These are phyloP conservation scores for Gadopsis bispinosus DNA, from an alignment of 2,797 vertebrate species.

Conservation along the genomic window DNA sequence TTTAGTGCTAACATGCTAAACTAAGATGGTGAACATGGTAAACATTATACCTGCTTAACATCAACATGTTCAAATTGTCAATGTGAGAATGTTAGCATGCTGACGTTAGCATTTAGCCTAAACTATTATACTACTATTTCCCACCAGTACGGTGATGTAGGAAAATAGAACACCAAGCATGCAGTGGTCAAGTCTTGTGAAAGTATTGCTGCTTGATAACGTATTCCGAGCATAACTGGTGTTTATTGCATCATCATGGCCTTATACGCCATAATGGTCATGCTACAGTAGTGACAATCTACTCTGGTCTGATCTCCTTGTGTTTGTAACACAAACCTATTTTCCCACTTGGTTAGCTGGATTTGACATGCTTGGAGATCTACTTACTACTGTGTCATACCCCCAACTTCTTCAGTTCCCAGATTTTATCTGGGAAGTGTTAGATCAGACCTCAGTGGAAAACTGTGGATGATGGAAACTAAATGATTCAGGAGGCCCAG, in stretches of 20 bases:
- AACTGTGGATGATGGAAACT: conserved; percentile 29
- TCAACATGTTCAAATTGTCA: too few relatives aligned
- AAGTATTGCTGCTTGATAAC: not conserved
- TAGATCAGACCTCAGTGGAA: conserved; percentile 1
- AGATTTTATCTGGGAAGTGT: not conserved
- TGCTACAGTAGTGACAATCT: not conserved
- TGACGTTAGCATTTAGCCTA: not conserved
- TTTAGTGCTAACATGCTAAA: not conserved
- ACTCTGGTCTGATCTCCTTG: not conserved
- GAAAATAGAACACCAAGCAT: not conserved
- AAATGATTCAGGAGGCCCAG: conserved; percentile 41
- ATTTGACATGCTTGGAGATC: not conserved
- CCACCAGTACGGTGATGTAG: not conserved
- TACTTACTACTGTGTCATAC: not conserved
- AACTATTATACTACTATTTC: conserved; percentile 8
- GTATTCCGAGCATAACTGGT: not conserved
- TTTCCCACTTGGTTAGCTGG: not conserved
- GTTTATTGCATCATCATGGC: not conserved
- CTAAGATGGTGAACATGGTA: not conserved
- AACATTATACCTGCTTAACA: not conserved
- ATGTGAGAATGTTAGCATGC: not conserved
- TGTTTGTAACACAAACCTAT: not conserved
- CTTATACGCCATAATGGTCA: not conserved
- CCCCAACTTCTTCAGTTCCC: conserved; percentile 5
- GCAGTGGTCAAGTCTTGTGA: not conserved